phyloP scores from a whole-genome alignment of 53 echinoderm and acorn worm genomes.

The Arbacia lixula region DNA sequence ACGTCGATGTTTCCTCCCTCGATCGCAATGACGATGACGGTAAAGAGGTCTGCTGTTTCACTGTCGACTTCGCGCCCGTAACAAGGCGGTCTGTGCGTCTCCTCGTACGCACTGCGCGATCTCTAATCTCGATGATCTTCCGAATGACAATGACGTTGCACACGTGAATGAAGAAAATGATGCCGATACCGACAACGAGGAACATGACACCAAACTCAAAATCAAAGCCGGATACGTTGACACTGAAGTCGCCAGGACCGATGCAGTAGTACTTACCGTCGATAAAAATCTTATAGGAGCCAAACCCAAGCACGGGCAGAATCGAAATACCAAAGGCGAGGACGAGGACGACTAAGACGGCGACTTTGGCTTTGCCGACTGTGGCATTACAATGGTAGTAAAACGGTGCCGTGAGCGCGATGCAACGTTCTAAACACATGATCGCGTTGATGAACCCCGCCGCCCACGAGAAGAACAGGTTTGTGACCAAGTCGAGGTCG shows the following conservation, averaged over 20 bases:
- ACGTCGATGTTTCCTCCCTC: slow-evolving; percentile 9
- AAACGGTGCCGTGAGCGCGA: slow-evolving; percentile 67
- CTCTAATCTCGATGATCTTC: not conserved
- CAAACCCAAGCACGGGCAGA: slow-evolving; percentile 67
- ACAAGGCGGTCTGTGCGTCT: not conserved
- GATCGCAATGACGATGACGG: not conserved
- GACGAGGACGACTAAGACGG: slow-evolving; percentile 30
- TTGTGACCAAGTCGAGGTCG: slow-evolving; percentile 57
- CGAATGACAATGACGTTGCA: slow-evolving; percentile 63
- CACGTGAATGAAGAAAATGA: slow-evolving; percentile 54
- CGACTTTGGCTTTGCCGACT: slow-evolving; percentile 52
- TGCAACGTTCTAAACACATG: slow-evolving; percentile 64
- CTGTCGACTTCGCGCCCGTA: not conserved
- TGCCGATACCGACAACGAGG: slow-evolving; percentile 49
- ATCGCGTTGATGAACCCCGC: slow-evolving; percentile 69
- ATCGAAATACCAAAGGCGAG: slow-evolving; percentile 16
- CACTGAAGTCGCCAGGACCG: slow-evolving; percentile 65
- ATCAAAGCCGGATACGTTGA: slow-evolving; percentile 48
- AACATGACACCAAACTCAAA: slow-evolving; percentile 59
- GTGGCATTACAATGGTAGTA: slow-evolving; percentile 67
- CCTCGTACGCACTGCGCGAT: not conserved
- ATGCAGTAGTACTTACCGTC: slow-evolving; percentile 60
- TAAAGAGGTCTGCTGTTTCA: no score
- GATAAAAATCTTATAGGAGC: slow-evolving; percentile 51
- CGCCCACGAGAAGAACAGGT: slow-evolving; percentile 70